A percentile compares a stretch with the other conserved stretches of the same genome.
Evolutionary conservation across 2,888 invertebrate genomes (phyloP).

Genomic region (Ectobius pallidus): DNA sequence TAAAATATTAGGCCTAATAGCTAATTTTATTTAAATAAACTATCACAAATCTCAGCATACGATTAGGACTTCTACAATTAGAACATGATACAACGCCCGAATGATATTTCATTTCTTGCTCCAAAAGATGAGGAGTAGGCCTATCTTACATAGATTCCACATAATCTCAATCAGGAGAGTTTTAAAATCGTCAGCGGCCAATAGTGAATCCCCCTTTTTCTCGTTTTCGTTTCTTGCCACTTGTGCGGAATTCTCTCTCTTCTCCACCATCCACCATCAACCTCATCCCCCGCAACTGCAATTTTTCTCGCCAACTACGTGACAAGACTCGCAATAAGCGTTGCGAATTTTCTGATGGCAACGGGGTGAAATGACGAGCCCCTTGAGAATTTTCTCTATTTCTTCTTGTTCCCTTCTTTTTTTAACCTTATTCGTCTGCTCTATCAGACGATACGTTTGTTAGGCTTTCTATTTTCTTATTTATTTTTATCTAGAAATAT

Average conservation of each 20-base stretch:
- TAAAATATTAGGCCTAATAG: too few relatives aligned
- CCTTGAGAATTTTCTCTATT: conserved; percentile 36
- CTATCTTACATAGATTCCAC: too few relatives aligned
- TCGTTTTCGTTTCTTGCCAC: conserved; percentile 19
- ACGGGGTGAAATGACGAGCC: conserved; percentile 38
- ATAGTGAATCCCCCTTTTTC: neutral
- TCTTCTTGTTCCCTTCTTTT: conserved; percentile 29
- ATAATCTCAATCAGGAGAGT: too few relatives aligned
- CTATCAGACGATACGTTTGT: conserved; percentile 21
- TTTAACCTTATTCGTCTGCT: conserved; percentile 25
- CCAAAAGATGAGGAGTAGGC: too few relatives aligned
- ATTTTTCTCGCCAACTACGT: conserved; percentile 41
- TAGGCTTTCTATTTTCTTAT: conserved; percentile 5
- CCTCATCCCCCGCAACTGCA: conserved; percentile 36
- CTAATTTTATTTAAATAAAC: too few relatives aligned
- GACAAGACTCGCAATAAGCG: conserved; percentile 37
- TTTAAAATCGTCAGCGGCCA: conserved; percentile 10
- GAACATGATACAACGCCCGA: too few relatives aligned
- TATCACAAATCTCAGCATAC: too few relatives aligned
- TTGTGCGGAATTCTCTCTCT: conserved; percentile 16
- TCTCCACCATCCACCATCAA: conserved; percentile 13
- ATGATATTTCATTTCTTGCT: too few relatives aligned
- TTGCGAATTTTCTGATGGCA: conserved; percentile 39
- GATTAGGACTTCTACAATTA: too few relatives aligned
- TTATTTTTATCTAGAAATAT: too few relatives aligned